Base-by-base conservation (phyloP, 2,797 vertebrate species). In the Cyprinodon diabolis region DNA sequence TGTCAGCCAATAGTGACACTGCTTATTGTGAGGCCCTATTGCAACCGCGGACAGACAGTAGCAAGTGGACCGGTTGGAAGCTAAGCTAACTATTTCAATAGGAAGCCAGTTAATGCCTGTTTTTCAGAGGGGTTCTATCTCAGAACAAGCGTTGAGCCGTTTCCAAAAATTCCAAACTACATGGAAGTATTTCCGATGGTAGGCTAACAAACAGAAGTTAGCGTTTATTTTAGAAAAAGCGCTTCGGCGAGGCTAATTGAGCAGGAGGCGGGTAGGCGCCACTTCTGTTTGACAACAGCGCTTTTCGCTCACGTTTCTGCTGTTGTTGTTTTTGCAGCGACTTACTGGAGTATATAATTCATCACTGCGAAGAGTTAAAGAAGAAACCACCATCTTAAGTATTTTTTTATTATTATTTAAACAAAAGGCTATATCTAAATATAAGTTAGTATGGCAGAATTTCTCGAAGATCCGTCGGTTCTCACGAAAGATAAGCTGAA, bases 401-500 rank as follows among this genome's bases (percentile, higher is more conserved):
- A 1, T 12, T 65, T 47, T 19, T 21, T n/a, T 25, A 14, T 14
- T 9, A 11, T 11, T 48, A 2, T 48, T 13, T 13, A 0, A 10
- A 10, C 47, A 10, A 10, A 47, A n/a, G 43, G 40, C 62, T 45
- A 23, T 45, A 19, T 14, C 62, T 47, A 15, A 30, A 82, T 25
- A 2, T 47, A 71, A 80, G 73, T 79, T 55, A 91, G 66, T 62
- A 98, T 98, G 97, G 96, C 97, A 51, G 97, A 97, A 87, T 97
- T 96, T 73, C 90, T 97, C 68, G 94, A 96, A 89, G 96, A 98
- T 84, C 97, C 97, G 68, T 97, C 96, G 76, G 91, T 96, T 71
- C 95, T 98, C 74, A 98, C 97, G 43, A 98, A 98, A 86, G 97
- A 98, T 77, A 96, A 96, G 93, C 95, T 98, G 83, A 98, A 98